These are phyloP conservation scores for Myotis davidii DNA, from an alignment of 2,113 vertebrate species.

Conservation along the genomic window DNA sequence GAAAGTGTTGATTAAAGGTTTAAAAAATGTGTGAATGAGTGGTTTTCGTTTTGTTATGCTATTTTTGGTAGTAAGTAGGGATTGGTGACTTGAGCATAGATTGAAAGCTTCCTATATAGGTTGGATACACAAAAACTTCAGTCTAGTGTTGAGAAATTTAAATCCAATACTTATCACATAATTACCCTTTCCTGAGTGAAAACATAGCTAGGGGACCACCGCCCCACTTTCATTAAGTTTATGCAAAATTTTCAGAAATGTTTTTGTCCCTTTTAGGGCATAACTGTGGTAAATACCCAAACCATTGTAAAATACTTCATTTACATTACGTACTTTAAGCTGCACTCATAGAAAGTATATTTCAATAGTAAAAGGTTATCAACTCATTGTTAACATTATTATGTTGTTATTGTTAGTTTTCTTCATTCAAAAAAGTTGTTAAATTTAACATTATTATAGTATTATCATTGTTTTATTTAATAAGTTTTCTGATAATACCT, in stretches of 20 bases:
- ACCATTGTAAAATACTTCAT: background rate
- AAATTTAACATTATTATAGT: background rate
- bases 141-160: background rate
- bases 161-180: background rate
- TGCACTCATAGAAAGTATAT: background rate
- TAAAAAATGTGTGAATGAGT: background rate
- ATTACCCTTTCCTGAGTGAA: background rate
- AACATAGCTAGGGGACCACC: background rate
- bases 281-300: background rate
- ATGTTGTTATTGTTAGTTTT: background rate
- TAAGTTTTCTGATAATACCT: too few relatives aligned
- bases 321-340: background rate
- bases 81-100: background rate
- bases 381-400: background rate
- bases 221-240: background rate
- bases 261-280: background rate
- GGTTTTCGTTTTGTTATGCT: background rate
- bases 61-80: background rate
- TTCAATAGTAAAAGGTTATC: background rate
- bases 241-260: background rate
- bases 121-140: background rate
- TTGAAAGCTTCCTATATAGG: background rate
- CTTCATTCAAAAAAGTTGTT: background rate
- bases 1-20: background rate
- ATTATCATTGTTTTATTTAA: background rate